Evolutionary conservation across 2,113 vertebrate species (phyloP), one percentile per base, ranked within the genome.

Genomic region (Amblyopsis rosae): DNA sequence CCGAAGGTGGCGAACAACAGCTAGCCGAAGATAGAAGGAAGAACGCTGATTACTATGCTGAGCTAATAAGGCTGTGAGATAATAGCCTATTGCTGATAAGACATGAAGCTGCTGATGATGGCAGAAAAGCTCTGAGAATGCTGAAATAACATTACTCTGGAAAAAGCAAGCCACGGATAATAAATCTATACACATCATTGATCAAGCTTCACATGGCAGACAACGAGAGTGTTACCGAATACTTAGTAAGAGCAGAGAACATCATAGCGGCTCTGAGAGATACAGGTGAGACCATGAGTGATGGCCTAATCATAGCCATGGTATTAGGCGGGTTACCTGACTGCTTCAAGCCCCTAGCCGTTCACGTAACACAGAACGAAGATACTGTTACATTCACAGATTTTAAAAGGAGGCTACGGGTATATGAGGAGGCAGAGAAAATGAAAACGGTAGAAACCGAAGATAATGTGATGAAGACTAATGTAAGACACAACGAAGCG

Each of bases 401-500:
- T 47, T 81, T 71, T 7, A 80, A 77, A 33, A 78, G 75, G 12
- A 64, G 63, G 53, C 59, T 81, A 56, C 33, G 58, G 33, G 26
- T 53, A 15, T 66, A 69, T 57, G 61, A 79, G 17, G 70, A 81
- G n/a, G 1, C 59, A 1, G 70, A 73, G 19, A 77, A 75, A 32
- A 72, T 72, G 33, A 68, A 45, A 19, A 19, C 3, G 0, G 48
- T 5, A 51, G 66, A 67, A 8, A 2, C 55, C 0, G 57, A 71
- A 33, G 74, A 82, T 1, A 80, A 77, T 45, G 80, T 75, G 41
- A 85, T 76, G 63, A 78, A 76, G 1, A 57, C 59, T 4, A 1
- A 54, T 0, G 16, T 12, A 1, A 65, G 11, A 17, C 49, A 19
- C 16, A 59, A 19, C 16, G 32, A 9, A 32, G 57, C 12, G 19